These are phyloP conservation scores for Poeciliopsis turrubarensis DNA, from an alignment of 2,113 vertebrate genomes.

Conservation along the genomic window DNA sequence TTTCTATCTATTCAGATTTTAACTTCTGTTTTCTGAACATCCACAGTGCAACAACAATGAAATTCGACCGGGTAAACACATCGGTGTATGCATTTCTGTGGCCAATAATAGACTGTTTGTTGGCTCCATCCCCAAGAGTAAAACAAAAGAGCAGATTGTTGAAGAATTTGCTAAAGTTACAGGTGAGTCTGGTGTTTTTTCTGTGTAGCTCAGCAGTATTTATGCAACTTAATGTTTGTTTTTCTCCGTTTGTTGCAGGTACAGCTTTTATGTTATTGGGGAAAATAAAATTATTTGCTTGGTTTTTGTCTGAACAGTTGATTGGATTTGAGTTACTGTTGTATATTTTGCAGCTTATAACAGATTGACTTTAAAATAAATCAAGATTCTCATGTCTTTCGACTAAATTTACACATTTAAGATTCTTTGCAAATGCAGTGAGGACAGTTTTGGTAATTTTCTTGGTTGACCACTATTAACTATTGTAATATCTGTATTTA, in stretches of 20 bases:
- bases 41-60: slow-evolving; percentile 98
- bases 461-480: not conserved
- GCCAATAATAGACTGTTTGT: slow-evolving; percentile 99
- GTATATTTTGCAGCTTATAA: too few species aligned
- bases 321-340: too few species aligned
- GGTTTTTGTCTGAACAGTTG: too few species aligned
- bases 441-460: too few species aligned
- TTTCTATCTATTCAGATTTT: not conserved
- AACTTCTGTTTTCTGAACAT: slow-evolving; percentile 15
- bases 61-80: slow-evolving; percentile 98
- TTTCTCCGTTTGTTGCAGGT: not conserved
- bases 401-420: too few species aligned
- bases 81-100: slow-evolving; percentile 99
- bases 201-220: too few species aligned
- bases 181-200: slow-evolving; percentile 79
- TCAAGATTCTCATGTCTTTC: too few species aligned
- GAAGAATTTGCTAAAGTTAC: slow-evolving; percentile 99
- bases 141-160: slow-evolving; percentile 99
- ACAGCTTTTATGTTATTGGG: not conserved
- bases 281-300: too few species aligned
- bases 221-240: too few species aligned
- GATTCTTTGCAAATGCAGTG: too few species aligned
- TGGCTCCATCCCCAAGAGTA: slow-evolving; percentile 99
- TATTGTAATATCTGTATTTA: not conserved
- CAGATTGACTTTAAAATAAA: too few species aligned